Evolutionary conservation across 2,888 invertebrate genomes (phyloP), one percentile per base, ranked within the genome.

Genomic region (Aleiodes testaceus): DNA sequence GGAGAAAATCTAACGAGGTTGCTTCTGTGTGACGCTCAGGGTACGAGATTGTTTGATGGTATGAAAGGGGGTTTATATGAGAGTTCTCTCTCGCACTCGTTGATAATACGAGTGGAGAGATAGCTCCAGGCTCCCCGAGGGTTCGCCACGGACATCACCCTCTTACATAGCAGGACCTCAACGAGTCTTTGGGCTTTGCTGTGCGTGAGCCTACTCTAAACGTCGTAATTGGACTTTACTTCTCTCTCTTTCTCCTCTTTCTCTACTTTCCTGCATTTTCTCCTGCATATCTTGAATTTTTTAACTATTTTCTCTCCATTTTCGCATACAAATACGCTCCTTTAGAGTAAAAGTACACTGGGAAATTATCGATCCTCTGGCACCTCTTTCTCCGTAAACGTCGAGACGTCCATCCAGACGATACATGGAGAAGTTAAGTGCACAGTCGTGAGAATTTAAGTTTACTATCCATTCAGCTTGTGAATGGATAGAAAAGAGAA

Each of bases 141-240:
- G 77, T 63, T 59, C 4, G 72, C 72, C 67, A 71, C 68, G 73
- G 65, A 70, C 59, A 66, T 75, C 75, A 68, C 74, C 74, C 70
- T 73, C 74, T 73, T 72, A 45, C 14, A 36, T 42, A 59, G 72
- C 1, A 72, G 70, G 66, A 69, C 45, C 75, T 72, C 72, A 52
- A 70, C 70, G 36, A 70, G 64, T 55, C 70, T 65, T 65, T 47
- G 55, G 59, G 11, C 65, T 65, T 22, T 52, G 50, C 26, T 59
- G 66, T 59, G 59, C 59, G 36, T 53, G 70, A 74, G 72, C 69
- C 74, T 75, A 63, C 73, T 77, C 77, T 77, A 79, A 80, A 78
- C 77, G 77, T 78, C 77, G 80, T 80, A 80, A 80, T 80, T 80
- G 80, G 78, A 80, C 74, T 75, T 75, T 73, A 74, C 78, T 78